Evolutionary conservation across 2,113 vertebrate species (phyloP).

Genomic region (Paradisaea rubra): DNA sequence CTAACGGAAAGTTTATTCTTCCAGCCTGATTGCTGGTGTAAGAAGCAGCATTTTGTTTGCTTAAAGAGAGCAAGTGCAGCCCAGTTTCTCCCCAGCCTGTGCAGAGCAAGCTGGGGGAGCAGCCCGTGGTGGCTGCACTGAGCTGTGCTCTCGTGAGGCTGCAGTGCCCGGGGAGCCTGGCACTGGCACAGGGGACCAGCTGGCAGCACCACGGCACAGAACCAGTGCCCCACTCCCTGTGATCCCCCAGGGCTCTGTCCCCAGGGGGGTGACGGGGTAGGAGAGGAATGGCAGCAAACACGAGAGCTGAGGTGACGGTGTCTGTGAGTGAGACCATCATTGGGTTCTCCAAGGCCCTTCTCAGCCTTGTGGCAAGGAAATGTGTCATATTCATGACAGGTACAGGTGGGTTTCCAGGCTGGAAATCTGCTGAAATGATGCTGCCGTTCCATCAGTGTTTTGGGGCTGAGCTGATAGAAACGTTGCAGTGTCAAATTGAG

Average conservation of each 20-base stretch:
- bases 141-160: background rate
- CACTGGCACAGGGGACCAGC: background rate
- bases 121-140: rapidly evolving
- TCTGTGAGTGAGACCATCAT: background rate
- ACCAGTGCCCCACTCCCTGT: no score
- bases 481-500: rapidly evolving
- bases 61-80: background rate
- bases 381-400: rapidly evolving
- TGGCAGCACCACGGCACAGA: background rate
- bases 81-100: background rate
- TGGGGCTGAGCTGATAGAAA: background rate
- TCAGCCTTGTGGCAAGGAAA: background rate
- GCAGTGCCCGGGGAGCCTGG: background rate
- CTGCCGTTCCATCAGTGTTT: background rate
- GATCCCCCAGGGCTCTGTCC: rapidly evolving
- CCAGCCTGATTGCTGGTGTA: background rate
- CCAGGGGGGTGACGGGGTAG: rapidly evolving
- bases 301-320: rapidly evolving
- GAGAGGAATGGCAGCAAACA: rapidly evolving
- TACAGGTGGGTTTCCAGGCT: background rate
- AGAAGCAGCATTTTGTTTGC: background rate
- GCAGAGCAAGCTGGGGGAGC: background rate
- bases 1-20: background rate
- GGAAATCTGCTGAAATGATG: background rate
- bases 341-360: background rate